Percentiles rank a stretch among this genome's conserved stretches.
Conservation (phyloP, 2,113 vertebrate genomes). For the Redunca redunca region DNA sequence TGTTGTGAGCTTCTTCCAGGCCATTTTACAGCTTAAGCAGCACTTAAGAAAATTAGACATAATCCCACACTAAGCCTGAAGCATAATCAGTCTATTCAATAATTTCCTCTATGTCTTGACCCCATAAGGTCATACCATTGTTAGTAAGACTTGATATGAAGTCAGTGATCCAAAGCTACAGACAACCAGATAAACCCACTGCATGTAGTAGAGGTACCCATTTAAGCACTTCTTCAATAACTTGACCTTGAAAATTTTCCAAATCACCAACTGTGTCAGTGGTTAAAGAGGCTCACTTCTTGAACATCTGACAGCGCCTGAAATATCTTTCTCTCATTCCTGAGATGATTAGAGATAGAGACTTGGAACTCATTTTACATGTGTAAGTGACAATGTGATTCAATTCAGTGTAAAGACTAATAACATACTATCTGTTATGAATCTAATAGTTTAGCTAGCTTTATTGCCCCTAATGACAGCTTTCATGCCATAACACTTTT, state of each 20-base stretch:
- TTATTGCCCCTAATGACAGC: background rate
- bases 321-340: background rate
- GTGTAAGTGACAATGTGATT: background rate
- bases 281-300: background rate
- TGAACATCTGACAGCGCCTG: background rate
- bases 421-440: background rate
- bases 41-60: conserved; percentile 46
- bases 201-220: background rate
- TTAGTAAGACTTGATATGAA: background rate
- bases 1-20: background rate
- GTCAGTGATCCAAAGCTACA: background rate
- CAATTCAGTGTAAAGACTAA: background rate
- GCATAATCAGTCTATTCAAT: conserved; percentile 46
- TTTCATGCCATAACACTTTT: background rate
- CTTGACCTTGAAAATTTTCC: conserved; percentile 68
- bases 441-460: background rate
- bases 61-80: conserved; percentile 49
- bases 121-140: conserved; percentile 20
- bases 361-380: background rate
- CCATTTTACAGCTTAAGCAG: background rate
- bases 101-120: conserved; percentile 28
- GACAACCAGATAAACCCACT: background rate
- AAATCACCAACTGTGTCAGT: conserved; percentile 11
- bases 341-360: background rate
- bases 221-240: conserved; percentile 14